Evolutionary conservation across 2,888 invertebrate species (phyloP).

Genomic region (Stegana nigrithorax): DNA sequence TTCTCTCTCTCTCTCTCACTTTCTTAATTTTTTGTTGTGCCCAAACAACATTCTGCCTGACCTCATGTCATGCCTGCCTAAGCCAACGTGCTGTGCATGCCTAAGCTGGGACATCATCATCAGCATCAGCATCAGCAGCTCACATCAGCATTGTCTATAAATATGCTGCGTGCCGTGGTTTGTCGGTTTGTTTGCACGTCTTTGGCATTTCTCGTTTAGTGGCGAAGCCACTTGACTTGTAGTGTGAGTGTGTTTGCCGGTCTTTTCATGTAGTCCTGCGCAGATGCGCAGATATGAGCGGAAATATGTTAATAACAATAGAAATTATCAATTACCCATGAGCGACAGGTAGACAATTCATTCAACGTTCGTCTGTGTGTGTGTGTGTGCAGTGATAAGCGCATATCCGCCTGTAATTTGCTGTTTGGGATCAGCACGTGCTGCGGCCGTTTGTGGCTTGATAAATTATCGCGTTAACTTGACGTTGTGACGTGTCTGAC

Average conservation of each 20-base stretch:
- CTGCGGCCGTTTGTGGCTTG: too few species aligned
- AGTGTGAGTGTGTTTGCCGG: background rate
- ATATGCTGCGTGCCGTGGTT: too few species aligned
- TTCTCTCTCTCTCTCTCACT: background rate
- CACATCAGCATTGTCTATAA: conserved; percentile 1
- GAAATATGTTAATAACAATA: conserved; percentile 45
- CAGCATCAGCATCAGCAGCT: background rate
- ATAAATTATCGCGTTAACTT: too few species aligned
- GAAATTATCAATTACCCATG: conserved; percentile 47
- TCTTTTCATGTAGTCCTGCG: background rate
- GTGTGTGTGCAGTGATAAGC: too few species aligned
- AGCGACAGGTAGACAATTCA: conserved; percentile 30
- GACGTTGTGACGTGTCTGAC: too few species aligned
- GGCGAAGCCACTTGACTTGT: background rate
- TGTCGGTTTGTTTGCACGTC: too few species aligned
- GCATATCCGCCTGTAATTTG: too few species aligned
- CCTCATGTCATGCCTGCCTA: background rate
- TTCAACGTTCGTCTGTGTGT: too few species aligned
- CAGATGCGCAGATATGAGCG: too few species aligned
- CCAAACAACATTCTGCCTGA: background rate
- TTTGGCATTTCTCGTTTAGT: too few species aligned
- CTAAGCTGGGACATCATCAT: conserved; percentile 14
- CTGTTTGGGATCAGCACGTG: too few species aligned
- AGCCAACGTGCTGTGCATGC: conserved; percentile 40
- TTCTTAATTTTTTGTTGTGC: background rate